phyloP scores from a whole-genome alignment of 2,113 vertebrate species.

The Synodontis membranacea region DNA sequence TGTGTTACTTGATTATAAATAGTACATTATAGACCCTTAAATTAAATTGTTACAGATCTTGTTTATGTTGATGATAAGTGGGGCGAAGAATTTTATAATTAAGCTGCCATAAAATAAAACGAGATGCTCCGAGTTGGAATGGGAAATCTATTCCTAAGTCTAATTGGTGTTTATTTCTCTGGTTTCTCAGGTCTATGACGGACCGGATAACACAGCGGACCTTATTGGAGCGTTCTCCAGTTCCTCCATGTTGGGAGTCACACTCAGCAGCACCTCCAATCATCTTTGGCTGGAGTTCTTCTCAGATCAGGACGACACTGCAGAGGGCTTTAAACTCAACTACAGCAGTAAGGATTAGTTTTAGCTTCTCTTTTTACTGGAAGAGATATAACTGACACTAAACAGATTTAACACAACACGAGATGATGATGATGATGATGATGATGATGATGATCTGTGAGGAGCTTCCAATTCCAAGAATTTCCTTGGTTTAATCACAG shows the following conservation, averaged over 20 bases:
- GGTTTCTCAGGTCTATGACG: conserved; percentile 86
- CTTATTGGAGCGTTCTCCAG: conserved; percentile 85
- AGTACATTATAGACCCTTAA: not conserved
- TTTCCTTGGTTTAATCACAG: not conserved
- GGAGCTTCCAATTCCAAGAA: not conserved
- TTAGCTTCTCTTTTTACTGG: not conserved
- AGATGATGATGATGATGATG: not conserved
- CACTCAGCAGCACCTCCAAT: conserved; percentile 91
- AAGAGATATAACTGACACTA: not conserved
- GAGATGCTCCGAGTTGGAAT: not conserved
- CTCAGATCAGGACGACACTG: conserved; percentile 84
- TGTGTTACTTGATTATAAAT: not conserved
- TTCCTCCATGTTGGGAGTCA: conserved; percentile 82
- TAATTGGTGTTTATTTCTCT: not conserved
- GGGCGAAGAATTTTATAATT: not conserved
- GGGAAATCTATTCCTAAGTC: not conserved
- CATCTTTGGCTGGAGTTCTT: conserved; percentile 95
- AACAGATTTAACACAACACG: not conserved
- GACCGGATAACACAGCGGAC: conserved; percentile 84
- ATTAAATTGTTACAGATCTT: not conserved
- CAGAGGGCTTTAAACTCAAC: conserved; percentile 89
- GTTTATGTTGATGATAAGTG: not conserved
- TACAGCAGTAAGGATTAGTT: conserved; percentile 83
- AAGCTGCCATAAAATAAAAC: not conserved
- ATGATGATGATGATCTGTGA: not conserved